Conservation (phyloP, 2,113 vertebrate genomes). For the Equus quagga region DNA sequence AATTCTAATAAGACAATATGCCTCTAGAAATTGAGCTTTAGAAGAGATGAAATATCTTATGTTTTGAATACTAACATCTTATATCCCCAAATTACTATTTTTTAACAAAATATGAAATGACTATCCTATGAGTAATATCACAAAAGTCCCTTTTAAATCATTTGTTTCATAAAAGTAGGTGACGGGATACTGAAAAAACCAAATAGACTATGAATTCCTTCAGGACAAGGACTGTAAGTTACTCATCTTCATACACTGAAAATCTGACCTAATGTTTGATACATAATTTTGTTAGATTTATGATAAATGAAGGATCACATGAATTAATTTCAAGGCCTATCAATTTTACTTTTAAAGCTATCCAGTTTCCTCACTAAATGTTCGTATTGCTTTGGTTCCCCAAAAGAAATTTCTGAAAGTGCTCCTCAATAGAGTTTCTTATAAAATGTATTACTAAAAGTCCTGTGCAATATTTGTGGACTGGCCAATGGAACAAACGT, state of each 20-base stretch:
- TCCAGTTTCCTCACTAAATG: not conserved
- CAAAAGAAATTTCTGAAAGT: constrained; percentile 33
- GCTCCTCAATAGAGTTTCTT: not conserved
- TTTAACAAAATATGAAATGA: constrained; percentile 6
- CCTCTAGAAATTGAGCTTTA: not conserved
- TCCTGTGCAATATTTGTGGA: not conserved
- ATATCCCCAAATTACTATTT: not conserved
- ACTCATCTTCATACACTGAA: not conserved
- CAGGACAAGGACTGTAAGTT: not conserved
- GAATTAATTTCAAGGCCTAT: constrained; percentile 9
- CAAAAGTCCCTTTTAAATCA: not conserved
- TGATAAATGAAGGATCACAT: not conserved
- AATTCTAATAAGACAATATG: not conserved
- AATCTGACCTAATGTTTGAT: not conserved
- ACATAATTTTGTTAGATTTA: constrained; percentile 22
- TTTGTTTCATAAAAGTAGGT: not conserved
- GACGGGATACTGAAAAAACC: not conserved
- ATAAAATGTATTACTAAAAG: not conserved
- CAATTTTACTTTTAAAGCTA: constrained; percentile 29
- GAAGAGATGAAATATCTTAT: not conserved
- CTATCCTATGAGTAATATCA: constrained; percentile 1
- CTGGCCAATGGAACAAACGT: not conserved
- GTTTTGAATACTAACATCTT: not conserved
- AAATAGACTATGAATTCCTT: not conserved
- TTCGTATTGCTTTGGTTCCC: not conserved